These are phyloP conservation scores for Acipenser oxyrinchus DNA, from an alignment of 2,797 vertebrate genomes.

Conservation along the genomic window DNA sequence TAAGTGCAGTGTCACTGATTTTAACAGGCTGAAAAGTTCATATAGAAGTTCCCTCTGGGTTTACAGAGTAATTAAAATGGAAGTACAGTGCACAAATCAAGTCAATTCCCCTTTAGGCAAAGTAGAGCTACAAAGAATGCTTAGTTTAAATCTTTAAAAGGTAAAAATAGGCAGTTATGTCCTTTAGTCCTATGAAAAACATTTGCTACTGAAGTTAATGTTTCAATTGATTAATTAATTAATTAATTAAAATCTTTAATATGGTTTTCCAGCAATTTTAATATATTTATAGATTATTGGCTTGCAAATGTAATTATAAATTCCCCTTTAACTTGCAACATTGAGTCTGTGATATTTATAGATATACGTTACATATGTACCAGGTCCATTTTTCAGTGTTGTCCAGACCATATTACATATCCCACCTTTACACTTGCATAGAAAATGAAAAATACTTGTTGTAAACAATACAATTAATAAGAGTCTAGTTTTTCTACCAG, in stretches of 20 bases:
- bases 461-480: too few relatives aligned
- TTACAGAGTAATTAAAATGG: conserved; percentile 42
- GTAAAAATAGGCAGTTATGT: conserved; percentile 37
- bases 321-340: too few relatives aligned
- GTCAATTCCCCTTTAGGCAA: conserved; percentile 38
- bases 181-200: conserved; percentile 22
- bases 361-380: too few relatives aligned
- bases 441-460: too few relatives aligned
- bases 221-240: not conserved
- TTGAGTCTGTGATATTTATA: too few relatives aligned
- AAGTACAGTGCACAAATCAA: conserved; percentile 35
- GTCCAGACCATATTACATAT: too few relatives aligned
- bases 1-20: conserved; percentile 37
- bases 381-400: too few relatives aligned
- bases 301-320: too few relatives aligned
- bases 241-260: not conserved
- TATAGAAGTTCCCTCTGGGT: too few relatives aligned
- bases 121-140: conserved; percentile 40
- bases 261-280: not conserved
- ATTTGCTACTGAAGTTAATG: not conserved
- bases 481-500: too few relatives aligned
- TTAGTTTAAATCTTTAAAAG: conserved; percentile 36
- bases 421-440: too few relatives aligned
- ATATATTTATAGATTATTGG: not conserved
- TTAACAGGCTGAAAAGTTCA: conserved; percentile 26